Evolutionary conservation across 2,888 invertebrate species (phyloP), one percentile per base, ranked within the genome.

Genomic region (Lottia scabra): DNA sequence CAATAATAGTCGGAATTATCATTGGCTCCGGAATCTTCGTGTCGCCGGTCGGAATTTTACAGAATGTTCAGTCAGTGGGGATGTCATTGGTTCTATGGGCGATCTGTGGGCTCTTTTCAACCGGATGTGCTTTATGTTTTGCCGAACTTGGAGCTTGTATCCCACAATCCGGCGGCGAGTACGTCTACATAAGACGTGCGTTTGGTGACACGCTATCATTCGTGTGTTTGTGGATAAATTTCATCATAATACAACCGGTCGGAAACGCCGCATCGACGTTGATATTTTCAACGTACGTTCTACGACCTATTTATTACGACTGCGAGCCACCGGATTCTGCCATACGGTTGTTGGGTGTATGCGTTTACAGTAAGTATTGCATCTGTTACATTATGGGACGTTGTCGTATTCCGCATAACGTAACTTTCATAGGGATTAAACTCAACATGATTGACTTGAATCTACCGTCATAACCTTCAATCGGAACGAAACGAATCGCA

Each of bases 1-100:
- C 82, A 62, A 85, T 87, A 45, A 87, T 87, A 69, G 82, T 86
- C 30, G 97, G 97, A 66, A 94, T 96, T 77, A 97, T 97, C 80
- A 94, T 97, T 69, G 98, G 98, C 1, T 94, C 97, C 2, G 98
- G 98, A 13, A 98, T 98, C 83, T 98, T 98, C 89, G 95, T 98
- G 63, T 95, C 97, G 43, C 98, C 98, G 0, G 95, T 94, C 87
- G 94, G 97, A 80, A 97, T 97, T n/a, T 91, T 98, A 27, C 90
- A 91, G 74, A 92, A 94, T 87, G 94, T 96, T 94, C 16, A 97
- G 95, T 73, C 89, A 94, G 76, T 92, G 15, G 86, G 87, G 10
- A 83, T 95, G 89, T 95, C 96, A 1, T 91, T 97, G 67, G 93
- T 96, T 68, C 94, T 98, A 72, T 98, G 98, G 98, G 92, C 95